Base-by-base conservation (phyloP, 1,140 invertebrate species). In the Drosophila fuyamai region DNA sequence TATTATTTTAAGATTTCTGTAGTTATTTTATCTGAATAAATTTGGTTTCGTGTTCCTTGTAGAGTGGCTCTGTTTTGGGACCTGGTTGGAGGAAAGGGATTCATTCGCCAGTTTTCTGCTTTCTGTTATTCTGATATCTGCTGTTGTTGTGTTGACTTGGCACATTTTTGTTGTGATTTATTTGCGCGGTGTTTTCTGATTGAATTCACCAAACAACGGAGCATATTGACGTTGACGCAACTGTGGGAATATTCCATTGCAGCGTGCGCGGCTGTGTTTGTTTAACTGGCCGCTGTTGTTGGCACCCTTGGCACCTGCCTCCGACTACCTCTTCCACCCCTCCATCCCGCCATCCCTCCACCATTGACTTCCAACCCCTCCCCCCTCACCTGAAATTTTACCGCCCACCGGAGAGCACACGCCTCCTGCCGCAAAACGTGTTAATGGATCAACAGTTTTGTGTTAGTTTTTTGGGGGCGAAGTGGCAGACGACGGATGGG, bases 201-300 rank as follows among this genome's bases (percentile, higher is more conserved):
- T 77, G 66, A 81, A 85, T 81, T 85, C 65, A 32, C 66, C 63
- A 66, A 68, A 57, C 73, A 43, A 29, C 46, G 38, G 38, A 27
- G 47, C 59, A 61, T 53, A 61, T 53, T 71, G 50, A 54, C 67
- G 66, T 81, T 82, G 79, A 82, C 81, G 76, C 81, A 79, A 80
- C 84, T 89, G 83, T 88, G 83, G 83, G 83, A 88, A 88, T 88
- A 88, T 88, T 88, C 83, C 83, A 88, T 51, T 88, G 83, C 79
- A 85, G 77, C 73, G 62, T 62, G 55, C 62, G 57, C 65, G 67
- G 59, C 59, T 44, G 32, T 81, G 71, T 82, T 86, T 88, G 74
- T 71, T 43, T 56, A 81, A 81, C 63, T 70, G 73, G 59, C 63
- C 35, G 51, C 35, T 40, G 48, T 10, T 29, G 18, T n/a, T 7